Evolutionary conservation across 2,113 vertebrate genomes (phyloP).

Genomic region (Catharus minimus): DNA sequence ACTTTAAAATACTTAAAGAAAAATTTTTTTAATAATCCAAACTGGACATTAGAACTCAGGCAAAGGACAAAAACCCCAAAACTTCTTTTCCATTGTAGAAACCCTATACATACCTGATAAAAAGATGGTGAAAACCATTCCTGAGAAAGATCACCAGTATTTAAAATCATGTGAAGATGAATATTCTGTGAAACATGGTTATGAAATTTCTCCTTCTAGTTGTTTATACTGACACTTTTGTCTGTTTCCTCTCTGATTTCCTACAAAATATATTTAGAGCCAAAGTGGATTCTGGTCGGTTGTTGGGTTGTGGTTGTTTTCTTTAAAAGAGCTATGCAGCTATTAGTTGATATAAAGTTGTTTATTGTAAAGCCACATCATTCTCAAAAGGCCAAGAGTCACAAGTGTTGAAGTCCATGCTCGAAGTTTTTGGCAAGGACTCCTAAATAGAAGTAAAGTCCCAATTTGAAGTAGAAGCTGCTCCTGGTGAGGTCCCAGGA

Average conservation of each 20-base stretch:
- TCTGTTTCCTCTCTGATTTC: background rate
- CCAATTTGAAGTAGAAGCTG: too few species aligned
- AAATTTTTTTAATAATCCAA: background rate
- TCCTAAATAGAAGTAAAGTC: too few species aligned
- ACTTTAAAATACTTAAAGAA: background rate
- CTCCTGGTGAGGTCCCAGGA: too few species aligned
- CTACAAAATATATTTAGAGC: background rate
- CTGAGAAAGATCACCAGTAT: background rate
- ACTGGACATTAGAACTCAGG: background rate
- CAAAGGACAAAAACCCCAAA: background rate
- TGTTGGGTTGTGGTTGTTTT: too few species aligned
- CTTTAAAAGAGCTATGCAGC: too few species aligned
- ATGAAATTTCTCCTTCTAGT: background rate
- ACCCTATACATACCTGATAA: background rate
- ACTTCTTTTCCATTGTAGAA: background rate
- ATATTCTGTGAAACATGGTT: background rate
- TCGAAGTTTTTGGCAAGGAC: too few species aligned
- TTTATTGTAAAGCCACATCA: too few species aligned
- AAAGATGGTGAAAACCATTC: background rate
- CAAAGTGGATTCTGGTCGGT: background rate
- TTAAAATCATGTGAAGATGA: background rate
- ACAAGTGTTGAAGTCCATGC: too few species aligned
- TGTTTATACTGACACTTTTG: background rate
- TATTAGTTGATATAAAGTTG: too few species aligned
- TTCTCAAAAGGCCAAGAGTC: too few species aligned